These are phyloP conservation scores for Acromyrmex heyeri DNA, from an alignment of 1,140 invertebrate genomes.

Conservation along the genomic window DNA sequence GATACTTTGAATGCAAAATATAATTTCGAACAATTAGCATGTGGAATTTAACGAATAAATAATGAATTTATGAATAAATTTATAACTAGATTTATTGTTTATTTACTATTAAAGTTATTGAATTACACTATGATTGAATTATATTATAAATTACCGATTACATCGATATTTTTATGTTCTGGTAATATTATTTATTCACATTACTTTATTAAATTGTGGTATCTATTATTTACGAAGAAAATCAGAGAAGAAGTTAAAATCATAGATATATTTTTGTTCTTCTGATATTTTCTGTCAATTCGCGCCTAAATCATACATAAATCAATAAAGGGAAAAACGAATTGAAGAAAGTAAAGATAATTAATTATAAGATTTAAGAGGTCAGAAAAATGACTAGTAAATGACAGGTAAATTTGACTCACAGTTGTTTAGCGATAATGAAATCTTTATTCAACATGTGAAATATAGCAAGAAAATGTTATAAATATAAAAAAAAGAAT, in stretches of 20 bases:
- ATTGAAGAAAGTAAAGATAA: neutral
- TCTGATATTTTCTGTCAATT: neutral
- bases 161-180: neutral
- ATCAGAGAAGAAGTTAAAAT: neutral
- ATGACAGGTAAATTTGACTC: neutral
- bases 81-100: slow-evolving; percentile 15
- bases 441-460: neutral
- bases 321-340: neutral
- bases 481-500: neutral
- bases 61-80: slow-evolving; percentile 1
- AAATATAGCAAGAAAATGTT: neutral
- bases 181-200: neutral
- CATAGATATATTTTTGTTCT: neutral
- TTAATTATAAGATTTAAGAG: neutral
- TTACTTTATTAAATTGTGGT: neutral
- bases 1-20: neutral
- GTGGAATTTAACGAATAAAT: neutral
- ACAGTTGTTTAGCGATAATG: neutral
- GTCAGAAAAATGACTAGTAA: neutral
- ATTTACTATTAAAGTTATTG: neutral
- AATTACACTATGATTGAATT: neutral
- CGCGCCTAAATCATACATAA: neutral
- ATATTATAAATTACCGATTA: neutral
- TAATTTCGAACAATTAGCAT: neutral
- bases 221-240: neutral